These are phyloP conservation scores for Hiodon alosoides DNA, from an alignment of 2,113 vertebrate genomes.

Conservation along the genomic window DNA sequence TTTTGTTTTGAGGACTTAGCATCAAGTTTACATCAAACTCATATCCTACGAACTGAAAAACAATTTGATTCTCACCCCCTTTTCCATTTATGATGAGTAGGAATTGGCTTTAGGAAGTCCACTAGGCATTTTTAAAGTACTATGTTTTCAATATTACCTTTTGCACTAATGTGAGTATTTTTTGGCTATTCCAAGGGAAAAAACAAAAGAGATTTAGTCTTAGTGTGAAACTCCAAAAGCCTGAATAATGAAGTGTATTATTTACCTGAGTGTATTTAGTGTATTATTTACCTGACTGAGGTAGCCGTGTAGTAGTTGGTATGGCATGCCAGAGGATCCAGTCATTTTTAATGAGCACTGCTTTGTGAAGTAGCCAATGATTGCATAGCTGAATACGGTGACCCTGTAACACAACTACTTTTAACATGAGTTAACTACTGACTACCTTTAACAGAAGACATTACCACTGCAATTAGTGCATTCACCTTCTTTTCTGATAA, in stretches of 20 bases:
- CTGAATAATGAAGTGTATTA: constrained; percentile 25
- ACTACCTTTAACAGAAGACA: no score
- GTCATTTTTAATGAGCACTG: neutral
- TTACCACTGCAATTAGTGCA: no score
- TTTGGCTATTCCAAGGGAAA: neutral
- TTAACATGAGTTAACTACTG: no score
- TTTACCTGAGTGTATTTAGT: constrained; percentile 29
- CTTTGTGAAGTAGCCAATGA: neutral
- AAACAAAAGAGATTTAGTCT: neutral
- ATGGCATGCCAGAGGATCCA: neutral
- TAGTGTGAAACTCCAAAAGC: neutral
- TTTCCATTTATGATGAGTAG: no score
- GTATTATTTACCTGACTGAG: constrained; percentile 27
- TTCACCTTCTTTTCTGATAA: no score
- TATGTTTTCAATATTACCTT: neutral
- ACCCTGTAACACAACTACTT: no score
- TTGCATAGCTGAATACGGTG: no score
- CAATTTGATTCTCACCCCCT: no score
- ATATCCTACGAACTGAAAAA: no score
- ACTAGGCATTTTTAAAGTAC: neutral
- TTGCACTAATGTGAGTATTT: neutral
- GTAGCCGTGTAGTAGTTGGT: neutral
- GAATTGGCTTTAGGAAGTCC: no score
- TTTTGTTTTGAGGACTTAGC: no score
- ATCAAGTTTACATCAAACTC: no score